A percentile compares a stretch with the other conserved stretches of the same genome.
Evolutionary conservation across 2,888 invertebrate species (phyloP).

Genomic region (Scaptomyza cyrtandrae): DNA sequence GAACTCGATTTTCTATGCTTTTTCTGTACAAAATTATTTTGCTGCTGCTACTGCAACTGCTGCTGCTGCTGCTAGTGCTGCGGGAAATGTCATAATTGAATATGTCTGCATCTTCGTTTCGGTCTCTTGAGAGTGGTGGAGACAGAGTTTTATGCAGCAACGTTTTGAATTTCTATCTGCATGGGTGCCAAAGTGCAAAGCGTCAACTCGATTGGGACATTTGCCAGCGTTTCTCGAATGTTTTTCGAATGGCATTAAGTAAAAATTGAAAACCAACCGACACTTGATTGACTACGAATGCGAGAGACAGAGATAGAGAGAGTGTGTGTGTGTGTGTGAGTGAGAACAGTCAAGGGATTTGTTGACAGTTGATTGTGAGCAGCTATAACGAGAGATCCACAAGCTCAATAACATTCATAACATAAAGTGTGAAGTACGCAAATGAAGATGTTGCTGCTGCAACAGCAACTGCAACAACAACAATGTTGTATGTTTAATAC

Average conservation of each 20-base stretch:
- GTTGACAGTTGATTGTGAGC: slow-evolving; percentile 60
- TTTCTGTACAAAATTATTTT: neutral
- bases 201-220: slow-evolving; percentile 47
- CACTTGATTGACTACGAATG: slow-evolving; percentile 47
- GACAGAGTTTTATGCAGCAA: slow-evolving; percentile 33
- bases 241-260: slow-evolving; percentile 52
- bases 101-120: slow-evolving; percentile 66
- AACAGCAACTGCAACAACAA: neutral
- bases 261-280: slow-evolving; percentile 69
- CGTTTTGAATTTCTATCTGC: slow-evolving; percentile 67
- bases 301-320: neutral
- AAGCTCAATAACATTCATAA: slow-evolving; percentile 42
- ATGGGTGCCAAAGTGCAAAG: slow-evolving; percentile 38
- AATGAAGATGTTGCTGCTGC: slow-evolving; percentile 22
- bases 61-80: slow-evolving; percentile 2
- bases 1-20: slow-evolving; percentile 9
- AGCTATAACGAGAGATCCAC: slow-evolving; percentile 44
- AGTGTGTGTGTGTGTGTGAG: slow-evolving; percentile 5
- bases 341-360: slow-evolving; percentile 39
- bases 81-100: slow-evolving; percentile 67
- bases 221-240: slow-evolving; percentile 40
- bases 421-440: slow-evolving; percentile 40
- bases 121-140: slow-evolving; percentile 53
- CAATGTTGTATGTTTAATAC: neutral
- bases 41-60: too few species aligned